Evolutionary conservation across 1,140 invertebrate genomes (phyloP), one percentile per base, ranked within the genome.

Genomic region (Proctacanthus coquilletti): DNA sequence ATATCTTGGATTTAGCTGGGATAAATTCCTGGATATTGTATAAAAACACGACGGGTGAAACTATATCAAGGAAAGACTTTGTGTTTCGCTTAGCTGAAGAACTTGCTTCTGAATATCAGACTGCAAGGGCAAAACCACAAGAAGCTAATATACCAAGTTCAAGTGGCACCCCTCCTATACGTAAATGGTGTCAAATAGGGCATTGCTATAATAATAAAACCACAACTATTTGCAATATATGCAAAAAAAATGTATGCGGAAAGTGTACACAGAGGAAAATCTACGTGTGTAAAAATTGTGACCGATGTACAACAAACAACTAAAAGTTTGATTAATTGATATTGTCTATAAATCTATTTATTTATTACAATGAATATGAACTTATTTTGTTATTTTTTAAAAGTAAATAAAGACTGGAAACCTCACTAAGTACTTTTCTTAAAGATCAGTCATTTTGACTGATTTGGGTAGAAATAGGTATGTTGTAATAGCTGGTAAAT

Each of bases 401-500:
- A n/a, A 25, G 23, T 25, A 25, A 25, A 25, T 25, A 25, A 25
- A 25, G 23, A 25, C 23, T 25, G 23, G 23, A 25, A 25, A 25
- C 23, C 23, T 8, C 23, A 25, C 6, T 25, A 25, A 25, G 23
- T n/a, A 6, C n/a, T 25, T 25, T 25, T 25, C 23, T 25, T 25
- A 25, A 8, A n/a, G 6, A 25, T n/a, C 23, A 25, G 23, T 25
- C 23, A 25, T 25, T 25, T 25, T 25, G 23, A 25, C 23, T 25
- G 23, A n/a, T 25, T 25, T n/a, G n/a, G n/a, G n/a, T n/a, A n/a
- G n/a, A n/a, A n/a, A n/a, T n/a, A n/a, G n/a, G n/a, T n/a, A n/a
- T n/a, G n/a, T 25, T 8, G 6, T 8, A 25, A 25, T 25, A 25
- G 23, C 23, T 25, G 23, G 23, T 25, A 25, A 8, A 25, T 25